Percentiles rank a stretch among this genome's conserved stretches.
These are phyloP conservation scores for Cydia pomonella DNA, from an alignment of 1,140 invertebrate genomes.

Conservation along the genomic window DNA sequence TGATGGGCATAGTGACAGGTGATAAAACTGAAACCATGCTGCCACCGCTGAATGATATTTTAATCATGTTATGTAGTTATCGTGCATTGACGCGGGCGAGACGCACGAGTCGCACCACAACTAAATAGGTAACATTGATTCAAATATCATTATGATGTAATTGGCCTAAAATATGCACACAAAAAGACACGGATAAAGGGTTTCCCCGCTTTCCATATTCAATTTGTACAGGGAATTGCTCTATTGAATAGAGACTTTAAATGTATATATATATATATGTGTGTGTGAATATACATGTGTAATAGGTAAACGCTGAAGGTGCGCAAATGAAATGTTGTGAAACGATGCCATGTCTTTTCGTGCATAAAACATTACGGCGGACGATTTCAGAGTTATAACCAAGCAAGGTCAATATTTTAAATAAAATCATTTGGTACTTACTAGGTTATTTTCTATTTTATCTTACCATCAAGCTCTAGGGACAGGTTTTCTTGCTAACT, in stretches of 20 bases:
- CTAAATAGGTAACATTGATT: no score
- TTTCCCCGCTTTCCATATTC: neutral
- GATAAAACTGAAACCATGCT: no score
- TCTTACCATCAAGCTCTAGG: constrained; percentile 25
- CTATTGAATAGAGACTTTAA: neutral
- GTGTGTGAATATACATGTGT: neutral
- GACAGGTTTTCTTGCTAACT: constrained; percentile 21
- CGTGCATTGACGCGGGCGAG: no score
- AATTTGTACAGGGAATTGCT: constrained; percentile 12
- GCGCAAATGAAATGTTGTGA: constrained; percentile 1
- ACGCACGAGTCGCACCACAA: no score
- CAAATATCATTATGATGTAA: no score
- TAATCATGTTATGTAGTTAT: no score
- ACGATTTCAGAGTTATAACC: neutral
- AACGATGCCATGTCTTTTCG: neutral
- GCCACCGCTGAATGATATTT: no score
- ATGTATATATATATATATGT: neutral
- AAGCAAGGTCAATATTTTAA: constrained; percentile 3
- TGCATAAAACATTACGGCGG: neutral
- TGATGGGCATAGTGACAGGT: no score
- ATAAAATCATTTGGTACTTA: neutral
- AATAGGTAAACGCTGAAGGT: neutral
- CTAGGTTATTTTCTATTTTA: constrained; percentile 8
- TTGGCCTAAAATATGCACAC: no score
- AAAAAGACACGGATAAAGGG: no score